Conservation (phyloP, 2,113 vertebrate genomes). For the Antechinus flavipes region DNA sequence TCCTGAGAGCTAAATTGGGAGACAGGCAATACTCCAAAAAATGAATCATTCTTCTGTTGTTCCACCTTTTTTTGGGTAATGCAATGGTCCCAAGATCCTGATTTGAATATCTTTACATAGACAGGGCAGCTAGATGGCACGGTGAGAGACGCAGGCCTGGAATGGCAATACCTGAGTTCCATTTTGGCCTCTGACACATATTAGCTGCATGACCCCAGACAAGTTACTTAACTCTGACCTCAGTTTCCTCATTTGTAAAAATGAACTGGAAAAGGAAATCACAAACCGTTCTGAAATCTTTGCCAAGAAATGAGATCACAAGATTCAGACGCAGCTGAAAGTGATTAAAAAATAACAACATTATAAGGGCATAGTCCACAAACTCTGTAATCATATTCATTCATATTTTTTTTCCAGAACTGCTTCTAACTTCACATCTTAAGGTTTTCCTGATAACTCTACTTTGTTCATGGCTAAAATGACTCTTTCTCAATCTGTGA, state of each 20-base stretch:
- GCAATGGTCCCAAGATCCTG: background rate
- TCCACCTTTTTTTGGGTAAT: slow-evolving; percentile 12
- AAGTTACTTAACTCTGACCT: background rate
- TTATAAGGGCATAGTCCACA: background rate
- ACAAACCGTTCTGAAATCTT: background rate
- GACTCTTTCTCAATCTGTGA: background rate
- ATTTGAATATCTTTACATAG: background rate
- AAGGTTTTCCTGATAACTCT: background rate
- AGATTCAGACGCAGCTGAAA: background rate
- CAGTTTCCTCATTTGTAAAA: background rate
- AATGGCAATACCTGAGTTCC: background rate
- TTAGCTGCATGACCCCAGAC: background rate
- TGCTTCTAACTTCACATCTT: background rate
- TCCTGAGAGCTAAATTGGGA: slow-evolving; percentile 69
- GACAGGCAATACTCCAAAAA: slow-evolving; percentile 51
- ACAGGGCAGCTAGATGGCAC: background rate
- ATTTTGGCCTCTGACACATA: background rate
- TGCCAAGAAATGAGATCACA: background rate
- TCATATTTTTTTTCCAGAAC: background rate
- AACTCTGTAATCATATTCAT: background rate
- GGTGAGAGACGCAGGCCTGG: background rate
- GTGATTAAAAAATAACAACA: too few relatives aligned
- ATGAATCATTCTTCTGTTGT: slow-evolving; percentile 20
- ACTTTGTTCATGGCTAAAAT: background rate
- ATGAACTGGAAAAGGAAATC: background rate